Evolutionary conservation across 1,140 invertebrate species (phyloP).

Genomic region (Hermatobates lingyangjiaoensis): DNA sequence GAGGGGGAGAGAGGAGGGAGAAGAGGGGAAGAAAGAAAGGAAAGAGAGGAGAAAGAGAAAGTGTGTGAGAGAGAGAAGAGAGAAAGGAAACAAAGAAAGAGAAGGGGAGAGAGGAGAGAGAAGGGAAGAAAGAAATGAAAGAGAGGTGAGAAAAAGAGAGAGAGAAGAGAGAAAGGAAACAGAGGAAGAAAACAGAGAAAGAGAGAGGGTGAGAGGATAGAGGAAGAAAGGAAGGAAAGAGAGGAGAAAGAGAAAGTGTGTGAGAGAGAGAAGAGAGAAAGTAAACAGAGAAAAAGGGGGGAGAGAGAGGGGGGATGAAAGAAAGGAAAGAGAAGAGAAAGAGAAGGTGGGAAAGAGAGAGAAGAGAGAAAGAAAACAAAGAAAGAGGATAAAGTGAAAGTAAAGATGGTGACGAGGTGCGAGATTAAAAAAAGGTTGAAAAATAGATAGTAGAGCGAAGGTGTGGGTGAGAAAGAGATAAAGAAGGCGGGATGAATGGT

Average conservation of each 20-base stretch:
- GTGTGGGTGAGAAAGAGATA: constrained; percentile 9
- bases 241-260: constrained; percentile 16
- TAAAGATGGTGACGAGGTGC: constrained; percentile 3
- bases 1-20: constrained; percentile 11
- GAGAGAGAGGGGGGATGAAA: constrained; percentile 6
- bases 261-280: constrained; percentile 10
- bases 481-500: constrained; percentile 10
- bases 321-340: constrained; percentile 11
- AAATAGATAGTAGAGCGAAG: constrained; percentile 16
- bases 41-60: constrained; percentile 16
- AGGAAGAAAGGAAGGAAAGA: constrained; percentile 12
- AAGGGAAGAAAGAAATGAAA: constrained; percentile 14
- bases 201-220: constrained; percentile 18
- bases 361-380: constrained; percentile 11
- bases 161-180: constrained; percentile 17
- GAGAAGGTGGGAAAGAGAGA: constrained; percentile 12
- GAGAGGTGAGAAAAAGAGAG: constrained; percentile 15
- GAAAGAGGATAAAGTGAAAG: neutral
- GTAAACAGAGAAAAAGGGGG: constrained; percentile 5
- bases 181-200: constrained; percentile 15
- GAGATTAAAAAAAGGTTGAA: constrained; percentile 14
- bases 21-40: constrained; percentile 16
- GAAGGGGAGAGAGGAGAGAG: constrained; percentile 16
- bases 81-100: constrained; percentile 14
- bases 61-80: constrained; percentile 15